Evolutionary conservation across 2,113 vertebrate species (phyloP), one percentile per base, ranked within the genome.

Genomic region (Gallinago paraguaiae): DNA sequence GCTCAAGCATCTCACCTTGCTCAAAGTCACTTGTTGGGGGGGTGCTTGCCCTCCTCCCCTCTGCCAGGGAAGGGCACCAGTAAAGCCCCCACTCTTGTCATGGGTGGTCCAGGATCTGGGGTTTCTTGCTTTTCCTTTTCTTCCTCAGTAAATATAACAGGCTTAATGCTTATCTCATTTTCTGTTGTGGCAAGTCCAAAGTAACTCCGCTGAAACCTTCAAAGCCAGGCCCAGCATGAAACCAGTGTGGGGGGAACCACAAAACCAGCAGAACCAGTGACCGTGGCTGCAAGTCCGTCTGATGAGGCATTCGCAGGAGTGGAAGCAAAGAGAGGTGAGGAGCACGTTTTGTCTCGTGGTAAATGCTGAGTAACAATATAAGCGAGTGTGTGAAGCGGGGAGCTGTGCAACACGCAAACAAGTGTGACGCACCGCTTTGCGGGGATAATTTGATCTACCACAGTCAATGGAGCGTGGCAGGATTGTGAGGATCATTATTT

Each of bases 201-300:
- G 31, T 27, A 80, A 61, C 37, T 54, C n/a, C 41, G 13, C 11
- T 20, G 45, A 79, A 87, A 6, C 11, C 24, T 1, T 2, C 74
- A 65, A 72, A 91, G 48, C 28, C 41, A 50, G 35, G 9, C 35
- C 35, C 41, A 31, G 27, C 50, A 33, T 59, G 54, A 78, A 91
- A 71, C 6, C 31, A 19, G 24, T 5, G 48, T 24, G 37, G 39
- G 69, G 30, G 5, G 4, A 31, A 23, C 45, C 59, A 68, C 6
- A 3, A 39, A 69, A 57, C 31, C 79, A 76, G 61, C 75, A 90
- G 50, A 80, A 64, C 37, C 17, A 43, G 33, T 15, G 61, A 16
- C 70, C 2, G 4, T 0, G 0, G 50, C 33, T 30, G 33, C 14
- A 31, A 69, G 25, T 17, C 37, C 2, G 2, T 30, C 59, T 54